Evolutionary conservation across 1,140 invertebrate genomes (phyloP), one percentile per base, ranked within the genome.

Genomic region (Antheraea pernyi): DNA sequence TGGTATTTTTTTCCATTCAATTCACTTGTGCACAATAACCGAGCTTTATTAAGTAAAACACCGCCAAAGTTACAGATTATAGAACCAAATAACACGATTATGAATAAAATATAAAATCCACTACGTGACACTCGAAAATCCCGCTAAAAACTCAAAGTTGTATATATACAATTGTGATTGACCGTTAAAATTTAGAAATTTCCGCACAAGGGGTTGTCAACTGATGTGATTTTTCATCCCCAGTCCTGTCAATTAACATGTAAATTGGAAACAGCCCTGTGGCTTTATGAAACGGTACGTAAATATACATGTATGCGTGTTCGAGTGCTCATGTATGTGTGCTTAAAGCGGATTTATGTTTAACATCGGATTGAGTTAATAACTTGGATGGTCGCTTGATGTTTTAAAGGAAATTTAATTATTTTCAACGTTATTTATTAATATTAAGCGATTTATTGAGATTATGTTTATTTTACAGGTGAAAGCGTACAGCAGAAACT

Each of bases 231-330:
- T 79, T 79, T 79, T 77, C 70, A 77, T 69, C 73, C 59, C 65
- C 62, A 70, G 71, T 68, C 64, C 63, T 68, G 73, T 77, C 73
- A 81, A 83, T 83, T 83, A 81, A 79, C 72, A 83, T 83, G 81
- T 73, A 83, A 81, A 83, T 83, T 79, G 77, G 72, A 68, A 60
- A 59, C 72, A 67, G 58, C 68, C 65, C 18, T 19, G 46, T 6
- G 46, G 46, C 46, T 13, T 13, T 16, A 53, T 16, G 46, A 53
- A 53, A n/a, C 46, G 13, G 7, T 48, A 48, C 13, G 7, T 4
- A 13, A 6, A 5, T 13, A 13, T 53, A 53, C 46, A 53, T 13
- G 46, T 42, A 11, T 42, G 39, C 7, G 39, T 42, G 39, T 42
- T 3, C 7, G 39, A 9, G 39, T 42, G 13, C 46, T 6, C 16